Evolutionary conservation across 2,113 vertebrate genomes (phyloP).

Genomic region (Enhydra lutris): DNA sequence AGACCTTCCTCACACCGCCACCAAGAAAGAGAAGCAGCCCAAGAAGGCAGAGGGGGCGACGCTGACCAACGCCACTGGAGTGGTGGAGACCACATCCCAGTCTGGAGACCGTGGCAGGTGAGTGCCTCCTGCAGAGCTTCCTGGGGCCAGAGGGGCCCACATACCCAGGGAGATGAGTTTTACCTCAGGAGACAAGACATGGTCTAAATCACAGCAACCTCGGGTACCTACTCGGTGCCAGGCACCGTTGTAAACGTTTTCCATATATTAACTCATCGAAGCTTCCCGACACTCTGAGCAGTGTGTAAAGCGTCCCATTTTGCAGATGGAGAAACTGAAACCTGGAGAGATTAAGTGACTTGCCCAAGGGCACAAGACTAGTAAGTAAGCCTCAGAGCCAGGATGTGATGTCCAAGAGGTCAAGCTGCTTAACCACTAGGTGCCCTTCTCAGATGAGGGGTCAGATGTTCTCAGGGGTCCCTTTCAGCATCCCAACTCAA

Average conservation of each 20-base stretch:
- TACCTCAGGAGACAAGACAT: neutral
- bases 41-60: slow-evolving; percentile 92
- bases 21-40: slow-evolving; percentile 92
- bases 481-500: neutral
- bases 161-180: neutral
- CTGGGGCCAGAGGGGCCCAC: neutral
- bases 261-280: neutral
- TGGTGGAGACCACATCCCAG: slow-evolving; percentile 88
- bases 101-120: slow-evolving; percentile 94
- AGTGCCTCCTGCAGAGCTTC: slow-evolving; percentile 27
- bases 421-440: neutral
- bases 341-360: neutral
- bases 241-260: neutral
- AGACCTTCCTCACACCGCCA: slow-evolving; percentile 89
- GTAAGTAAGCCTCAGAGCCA: neutral
- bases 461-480: neutral
- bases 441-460: neutral
- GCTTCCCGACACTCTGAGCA: neutral
- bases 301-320: neutral
- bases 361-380: neutral
- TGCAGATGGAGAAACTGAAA: neutral
- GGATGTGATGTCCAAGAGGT: neutral
- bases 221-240: neutral
- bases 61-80: slow-evolving; percentile 86
- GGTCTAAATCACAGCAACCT: neutral